These are phyloP conservation scores for Sycophila sp. DNA, from an alignment of 1,140 invertebrate species.

Conservation along the genomic window DNA sequence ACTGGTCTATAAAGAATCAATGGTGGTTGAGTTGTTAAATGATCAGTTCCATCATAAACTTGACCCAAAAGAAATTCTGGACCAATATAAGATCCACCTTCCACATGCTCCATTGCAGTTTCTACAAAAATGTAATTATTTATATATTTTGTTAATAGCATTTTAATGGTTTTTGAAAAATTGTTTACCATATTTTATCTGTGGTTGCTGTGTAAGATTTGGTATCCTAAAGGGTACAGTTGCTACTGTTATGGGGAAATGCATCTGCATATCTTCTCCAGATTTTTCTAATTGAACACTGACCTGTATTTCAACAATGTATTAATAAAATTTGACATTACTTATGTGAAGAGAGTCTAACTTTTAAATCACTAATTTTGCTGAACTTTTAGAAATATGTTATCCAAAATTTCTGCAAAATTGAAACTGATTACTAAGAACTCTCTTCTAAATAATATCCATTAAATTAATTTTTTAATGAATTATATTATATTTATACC, in stretches of 20 bases:
- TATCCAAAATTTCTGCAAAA: not conserved
- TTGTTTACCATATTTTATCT: constrained; percentile 77
- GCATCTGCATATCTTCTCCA: constrained; percentile 79
- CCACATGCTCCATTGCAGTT: constrained; percentile 76
- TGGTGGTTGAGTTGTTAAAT: constrained; percentile 43
- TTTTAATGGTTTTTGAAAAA: not conserved
- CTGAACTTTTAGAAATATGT: no score
- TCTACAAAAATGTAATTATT: constrained; percentile 64
- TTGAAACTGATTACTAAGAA: not conserved
- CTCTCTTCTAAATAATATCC: not conserved
- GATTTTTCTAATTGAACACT: constrained; percentile 78
- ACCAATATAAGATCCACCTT: constrained; percentile 84
- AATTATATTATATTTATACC: constrained; percentile 59
- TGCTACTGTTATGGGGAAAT: constrained; percentile 84
- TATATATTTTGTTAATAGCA: not conserved
- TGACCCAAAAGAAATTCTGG: constrained; percentile 85
- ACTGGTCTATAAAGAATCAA: constrained; percentile 53
- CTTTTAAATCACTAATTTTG: no score
- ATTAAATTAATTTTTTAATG: not conserved
- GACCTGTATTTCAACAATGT: constrained; percentile 66
- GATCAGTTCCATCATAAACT: constrained; percentile 80
- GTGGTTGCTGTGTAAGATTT: constrained; percentile 73
- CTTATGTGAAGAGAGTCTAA: no score
- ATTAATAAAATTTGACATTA: no score
- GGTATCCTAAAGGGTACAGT: constrained; percentile 83